phyloP scores from a whole-genome alignment of 1,140 invertebrate genomes.

The Magallana ariakensis region DNA sequence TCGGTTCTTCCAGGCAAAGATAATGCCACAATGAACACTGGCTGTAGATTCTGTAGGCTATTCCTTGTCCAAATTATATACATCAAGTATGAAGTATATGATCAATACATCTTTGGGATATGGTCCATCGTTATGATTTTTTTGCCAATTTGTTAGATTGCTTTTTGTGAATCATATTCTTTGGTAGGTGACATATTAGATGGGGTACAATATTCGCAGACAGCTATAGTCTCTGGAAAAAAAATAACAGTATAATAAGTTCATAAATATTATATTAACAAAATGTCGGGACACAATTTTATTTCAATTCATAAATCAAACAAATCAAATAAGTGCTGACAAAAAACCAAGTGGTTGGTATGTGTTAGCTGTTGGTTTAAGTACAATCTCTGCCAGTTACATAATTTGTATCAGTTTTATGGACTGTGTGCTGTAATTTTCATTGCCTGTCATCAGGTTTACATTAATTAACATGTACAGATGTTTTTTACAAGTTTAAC shows the following conservation, averaged over 20 bases:
- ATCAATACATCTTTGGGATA: constrained; percentile 23
- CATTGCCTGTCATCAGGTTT: neutral
- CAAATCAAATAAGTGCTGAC: too few relatives aligned
- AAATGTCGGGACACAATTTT: too few relatives aligned
- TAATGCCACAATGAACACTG: neutral
- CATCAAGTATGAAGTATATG: neutral
- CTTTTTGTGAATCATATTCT: neutral
- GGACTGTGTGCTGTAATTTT: neutral
- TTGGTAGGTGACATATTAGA: neutral
- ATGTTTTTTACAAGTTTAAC: neutral
- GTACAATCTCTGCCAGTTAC: neutral
- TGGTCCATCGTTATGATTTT: neutral
- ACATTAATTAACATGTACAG: neutral
- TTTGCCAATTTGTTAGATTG: constrained; percentile 31
- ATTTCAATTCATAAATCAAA: too few relatives aligned
- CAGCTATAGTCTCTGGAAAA: too few relatives aligned
- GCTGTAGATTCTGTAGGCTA: neutral
- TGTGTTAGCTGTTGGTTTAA: too few relatives aligned
- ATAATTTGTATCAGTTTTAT: neutral
- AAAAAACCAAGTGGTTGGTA: too few relatives aligned
- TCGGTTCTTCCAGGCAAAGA: neutral
- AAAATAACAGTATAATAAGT: too few relatives aligned
- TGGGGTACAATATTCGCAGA: too few relatives aligned
- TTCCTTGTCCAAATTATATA: constrained; percentile 3
- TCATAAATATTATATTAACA: too few relatives aligned